A percentile compares a stretch with the other conserved stretches of the same genome.
Conservation (phyloP, 2,797 vertebrate genomes). For the Iguana delicatissima region DNA sequence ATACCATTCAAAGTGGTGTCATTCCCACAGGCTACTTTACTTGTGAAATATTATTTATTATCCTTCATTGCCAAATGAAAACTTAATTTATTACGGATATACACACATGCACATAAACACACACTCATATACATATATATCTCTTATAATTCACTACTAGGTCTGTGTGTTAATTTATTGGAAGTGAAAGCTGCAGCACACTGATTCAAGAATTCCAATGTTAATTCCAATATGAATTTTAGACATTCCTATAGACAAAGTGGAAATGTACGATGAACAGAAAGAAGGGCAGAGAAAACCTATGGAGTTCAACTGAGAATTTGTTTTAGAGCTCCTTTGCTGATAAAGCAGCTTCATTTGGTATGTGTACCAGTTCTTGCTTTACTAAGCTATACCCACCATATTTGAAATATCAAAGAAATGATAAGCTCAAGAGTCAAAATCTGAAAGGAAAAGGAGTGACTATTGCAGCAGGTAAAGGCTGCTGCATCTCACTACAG, state of each 20-base stretch:
- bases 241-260: neutral
- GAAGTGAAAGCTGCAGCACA: neutral
- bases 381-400: slow-evolving; percentile 38
- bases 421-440: slow-evolving; percentile 20
- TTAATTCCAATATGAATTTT: neutral
- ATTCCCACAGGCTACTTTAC: too few relatives aligned
- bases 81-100: too few relatives aligned
- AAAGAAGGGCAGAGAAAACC: neutral
- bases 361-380: slow-evolving; percentile 56
- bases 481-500: slow-evolving; percentile 25
- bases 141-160: too few relatives aligned
- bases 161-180: neutral
- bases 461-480: slow-evolving; percentile 38
- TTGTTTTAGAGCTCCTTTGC: neutral
- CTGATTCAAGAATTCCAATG: neutral
- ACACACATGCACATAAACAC: too few relatives aligned
- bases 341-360: neutral
- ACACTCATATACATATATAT: too few relatives aligned
- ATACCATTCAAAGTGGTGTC: too few relatives aligned
- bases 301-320: too few relatives aligned
- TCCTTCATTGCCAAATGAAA: too few relatives aligned
- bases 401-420: slow-evolving; percentile 14
- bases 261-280: neutral
- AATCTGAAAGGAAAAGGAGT: slow-evolving; percentile 35
- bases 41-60: too few relatives aligned